Base-by-base conservation (phyloP, 2,888 invertebrate genomes). In the Alviniconcha strummeri region DNA sequence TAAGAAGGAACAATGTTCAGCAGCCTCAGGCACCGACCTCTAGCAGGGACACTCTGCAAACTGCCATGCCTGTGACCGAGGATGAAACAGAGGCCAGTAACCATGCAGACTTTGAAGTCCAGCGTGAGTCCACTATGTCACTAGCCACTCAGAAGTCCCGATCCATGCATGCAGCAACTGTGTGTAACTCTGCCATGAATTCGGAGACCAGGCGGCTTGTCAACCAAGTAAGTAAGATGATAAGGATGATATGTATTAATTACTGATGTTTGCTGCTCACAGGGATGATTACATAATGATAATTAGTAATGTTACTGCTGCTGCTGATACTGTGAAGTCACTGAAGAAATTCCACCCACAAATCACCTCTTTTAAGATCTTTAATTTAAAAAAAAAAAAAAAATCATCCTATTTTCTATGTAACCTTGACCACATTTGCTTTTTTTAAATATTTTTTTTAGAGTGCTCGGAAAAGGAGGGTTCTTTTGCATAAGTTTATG, bases 161-260 rank as follows among this genome's bases (percentile, higher is more conserved):
- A 11, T 64, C 79, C 52, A 11, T 83, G 79, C 71, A 80, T 74
- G 11, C 71, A 64, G 72, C 67, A 15, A 69, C 77, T 8, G 9
- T 79, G n/a, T n/a, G 72, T 67, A 60, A 81, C 1, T 36, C 80
- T 67, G 55, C 13, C 13, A 15, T 72, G 52, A 74, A 52, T n/a
- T 81, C 74, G 36, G 78, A 78, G 64, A 64, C 60, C 11, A 56
- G 78, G n/a, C 60, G 78, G 52, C 36, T 19, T 64, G 52, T 78
- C 11, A 56, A 19, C n/a, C 56, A 64, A 36, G 78, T 78, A 52
- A 52, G 78, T 78, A 15, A 78, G 9, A 57, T 57, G 9, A 56
- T 52, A 4, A 75, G 15, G 9, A 71, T 56, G 17, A 69, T 9
- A 60, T 36, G 36, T 60, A 11, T 60, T 60, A 60, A 60, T 11